Evolutionary conservation across 2,888 invertebrate species (phyloP), one percentile per base, ranked within the genome.

Genomic region (Drosophila putrida): DNA sequence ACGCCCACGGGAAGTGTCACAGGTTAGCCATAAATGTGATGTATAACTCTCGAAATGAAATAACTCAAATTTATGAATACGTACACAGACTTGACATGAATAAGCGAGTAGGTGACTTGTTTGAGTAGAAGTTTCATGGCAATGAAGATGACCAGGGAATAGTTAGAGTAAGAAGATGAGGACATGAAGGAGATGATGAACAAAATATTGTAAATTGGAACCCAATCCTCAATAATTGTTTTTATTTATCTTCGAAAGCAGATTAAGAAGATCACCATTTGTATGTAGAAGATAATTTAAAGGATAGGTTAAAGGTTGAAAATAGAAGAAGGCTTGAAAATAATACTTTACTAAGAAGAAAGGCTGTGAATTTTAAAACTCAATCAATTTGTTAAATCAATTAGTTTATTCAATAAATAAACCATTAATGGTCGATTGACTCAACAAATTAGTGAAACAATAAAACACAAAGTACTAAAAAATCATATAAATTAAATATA

Each of bases 1-100:
- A 94, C 95, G 61, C 95, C 95, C 0, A 95, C 95, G n/a, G 88
- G 86, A 4, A 64, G 66, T 0, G 95, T 95, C 6, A 93, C 94
- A 33, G 83, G 91, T 90, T 49, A 78, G 85, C 67, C 27, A 1
- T 49, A 36, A 51, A 39, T 49, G 10, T 49, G 20, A 44, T 11
- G 2, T 38, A 39, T 25, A 43, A 13, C 31, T 33, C 35, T 27
- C 10, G 6, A 71, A 65, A 41, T 55, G 46, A 46, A 75, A 61
- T 58, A 50, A 70, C 55, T 53, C 55, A 53, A 28, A 47, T 28
- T 27, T 44, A 28, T n/a, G n/a, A 44, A 54, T 31, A 15, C 15
- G 47, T 20, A n/a, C 11, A 27, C 44, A 27, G 27, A 8, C 25
- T 27, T 20, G 20, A 11, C 33, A 31, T 31, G 33, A 43, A 20